Evolutionary conservation across 2,888 invertebrate species (phyloP).

Genomic region (Lepidocyrtinus sp.): DNA sequence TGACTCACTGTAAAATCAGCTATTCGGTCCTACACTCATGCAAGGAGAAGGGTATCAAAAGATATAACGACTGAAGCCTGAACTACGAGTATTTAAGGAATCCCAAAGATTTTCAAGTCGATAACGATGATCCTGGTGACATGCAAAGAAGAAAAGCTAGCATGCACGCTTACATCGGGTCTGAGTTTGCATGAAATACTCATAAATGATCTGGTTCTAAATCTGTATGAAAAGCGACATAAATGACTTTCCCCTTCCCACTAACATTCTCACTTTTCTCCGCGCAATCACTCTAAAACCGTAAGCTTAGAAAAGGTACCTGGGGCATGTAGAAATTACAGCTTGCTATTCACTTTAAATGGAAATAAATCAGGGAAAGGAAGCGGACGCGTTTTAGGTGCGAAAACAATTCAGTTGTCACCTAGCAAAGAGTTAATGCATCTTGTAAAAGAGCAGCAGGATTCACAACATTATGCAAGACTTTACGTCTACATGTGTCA

Average conservation of each 20-base stretch:
- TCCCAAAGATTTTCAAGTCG: constrained; percentile 9
- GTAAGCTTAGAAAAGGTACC: background rate
- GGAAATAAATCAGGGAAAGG: background rate
- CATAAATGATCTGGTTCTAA: constrained; percentile 2
- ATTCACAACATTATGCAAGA: constrained; percentile 1
- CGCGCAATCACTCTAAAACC: background rate
- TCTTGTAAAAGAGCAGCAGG: too few species aligned
- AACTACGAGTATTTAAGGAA: background rate
- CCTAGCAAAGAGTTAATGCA: constrained; percentile 2
- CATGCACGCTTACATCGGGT: background rate
- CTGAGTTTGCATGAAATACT: background rate
- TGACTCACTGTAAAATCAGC: background rate
- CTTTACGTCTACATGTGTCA: background rate
- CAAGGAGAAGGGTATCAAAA: constrained; percentile 8
- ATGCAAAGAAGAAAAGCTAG: background rate
- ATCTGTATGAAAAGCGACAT: background rate
- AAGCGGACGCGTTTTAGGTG: background rate
- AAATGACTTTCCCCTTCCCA: background rate
- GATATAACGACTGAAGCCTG: constrained; percentile 9
- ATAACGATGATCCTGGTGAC: background rate
- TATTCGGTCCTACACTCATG: background rate
- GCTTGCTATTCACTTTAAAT: background rate
- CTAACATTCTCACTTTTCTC: background rate
- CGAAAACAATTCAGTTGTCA: constrained; percentile 19
- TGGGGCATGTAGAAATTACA: background rate